Conservation (phyloP, 2,797 vertebrate species). For the Lycodopsis pacificus region DNA sequence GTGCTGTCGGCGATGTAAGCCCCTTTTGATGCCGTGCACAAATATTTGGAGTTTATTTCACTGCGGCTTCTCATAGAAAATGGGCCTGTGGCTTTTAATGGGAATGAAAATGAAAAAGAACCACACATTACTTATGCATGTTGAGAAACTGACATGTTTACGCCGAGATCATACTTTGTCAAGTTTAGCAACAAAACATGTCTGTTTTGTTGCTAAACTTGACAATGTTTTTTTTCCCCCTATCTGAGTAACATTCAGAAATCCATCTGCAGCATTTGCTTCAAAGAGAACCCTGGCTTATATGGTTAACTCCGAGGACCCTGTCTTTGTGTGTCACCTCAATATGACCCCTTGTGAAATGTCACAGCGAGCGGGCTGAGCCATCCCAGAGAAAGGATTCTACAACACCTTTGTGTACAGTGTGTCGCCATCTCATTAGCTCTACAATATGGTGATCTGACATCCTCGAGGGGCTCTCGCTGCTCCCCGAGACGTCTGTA, state of each 20-base stretch:
- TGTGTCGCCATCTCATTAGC: constrained; percentile 75
- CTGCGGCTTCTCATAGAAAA: constrained; percentile 53
- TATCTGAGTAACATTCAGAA: constrained; percentile 34
- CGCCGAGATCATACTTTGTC: too few relatives aligned
- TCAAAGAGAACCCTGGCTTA: constrained; percentile 35
- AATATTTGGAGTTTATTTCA: constrained; percentile 77
- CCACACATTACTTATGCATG: constrained; percentile 47
- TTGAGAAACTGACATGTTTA: constrained; percentile 62
- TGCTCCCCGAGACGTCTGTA: constrained; percentile 71
- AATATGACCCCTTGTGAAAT: constrained; percentile 68
- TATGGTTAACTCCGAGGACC: constrained; percentile 47
- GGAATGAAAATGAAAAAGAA: constrained; percentile 43
- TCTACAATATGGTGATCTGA: constrained; percentile 76
- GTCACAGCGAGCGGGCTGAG: constrained; percentile 50
- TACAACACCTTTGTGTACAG: constrained; percentile 76
- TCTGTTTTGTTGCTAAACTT: constrained; percentile 39
- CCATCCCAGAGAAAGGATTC: constrained; percentile 59
- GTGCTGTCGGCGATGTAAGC: constrained; percentile 77
- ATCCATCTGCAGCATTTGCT: constrained; percentile 30
- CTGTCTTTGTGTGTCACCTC: constrained; percentile 64
- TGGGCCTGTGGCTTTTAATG: constrained; percentile 57
- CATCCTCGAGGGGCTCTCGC: constrained; percentile 58
- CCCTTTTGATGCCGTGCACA: constrained; percentile 70
- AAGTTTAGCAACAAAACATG: constrained; percentile 44
- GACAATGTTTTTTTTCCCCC: constrained; percentile 35